A percentile compares a stretch with the other conserved stretches of the same genome.
Conservation (phyloP, 2,888 invertebrate species). For the Copidosoma aretas region DNA sequence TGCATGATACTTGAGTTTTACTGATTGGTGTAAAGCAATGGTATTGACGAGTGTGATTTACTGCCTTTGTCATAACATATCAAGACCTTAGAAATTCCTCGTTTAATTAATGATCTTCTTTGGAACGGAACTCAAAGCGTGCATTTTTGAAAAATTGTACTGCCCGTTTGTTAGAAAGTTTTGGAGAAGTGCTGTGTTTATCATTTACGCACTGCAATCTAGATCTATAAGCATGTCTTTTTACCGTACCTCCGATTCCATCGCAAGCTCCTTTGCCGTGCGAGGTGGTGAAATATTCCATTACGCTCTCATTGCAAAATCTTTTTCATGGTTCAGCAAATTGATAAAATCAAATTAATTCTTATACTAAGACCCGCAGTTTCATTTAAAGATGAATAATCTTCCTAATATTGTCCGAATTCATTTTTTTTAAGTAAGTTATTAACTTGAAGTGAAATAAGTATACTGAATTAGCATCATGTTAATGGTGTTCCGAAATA, state of each 20-base stretch:
- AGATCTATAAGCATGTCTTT: neutral
- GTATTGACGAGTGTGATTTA: neutral
- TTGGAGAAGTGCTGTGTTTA: neutral
- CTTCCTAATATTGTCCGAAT: no score
- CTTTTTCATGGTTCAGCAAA: no score
- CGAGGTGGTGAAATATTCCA: no score
- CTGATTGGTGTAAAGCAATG: neutral
- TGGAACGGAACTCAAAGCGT: neutral
- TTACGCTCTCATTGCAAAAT: no score
- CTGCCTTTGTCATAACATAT: neutral
- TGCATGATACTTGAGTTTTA: neutral
- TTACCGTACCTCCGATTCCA: constrained; percentile 1
- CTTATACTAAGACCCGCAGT: no score
- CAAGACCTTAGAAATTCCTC: neutral
- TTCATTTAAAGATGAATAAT: no score
- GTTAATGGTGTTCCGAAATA: no score
- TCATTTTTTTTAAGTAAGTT: no score
- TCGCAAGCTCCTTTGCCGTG: constrained; percentile 7
- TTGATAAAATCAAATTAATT: no score
- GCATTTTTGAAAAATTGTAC: neutral
- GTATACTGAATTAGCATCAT: no score
- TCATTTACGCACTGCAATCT: neutral
- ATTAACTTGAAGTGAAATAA: no score
- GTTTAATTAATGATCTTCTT: neutral
- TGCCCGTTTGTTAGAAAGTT: neutral